These are phyloP conservation scores for Cryptocheilus praepositus DNA, from an alignment of 2,888 invertebrate genomes.

Conservation along the genomic window DNA sequence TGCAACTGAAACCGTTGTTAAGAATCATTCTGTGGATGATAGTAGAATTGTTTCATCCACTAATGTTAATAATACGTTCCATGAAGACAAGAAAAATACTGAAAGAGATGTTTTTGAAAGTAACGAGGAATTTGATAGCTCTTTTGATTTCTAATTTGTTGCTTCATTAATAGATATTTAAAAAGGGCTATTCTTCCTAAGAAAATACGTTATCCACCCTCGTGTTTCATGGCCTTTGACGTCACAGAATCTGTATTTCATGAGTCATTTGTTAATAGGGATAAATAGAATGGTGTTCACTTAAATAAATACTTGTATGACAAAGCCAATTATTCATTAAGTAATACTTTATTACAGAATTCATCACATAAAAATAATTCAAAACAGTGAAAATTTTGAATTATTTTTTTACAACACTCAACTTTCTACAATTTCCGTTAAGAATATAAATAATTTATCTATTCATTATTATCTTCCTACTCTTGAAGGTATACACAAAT, in stretches of 20 bases:
- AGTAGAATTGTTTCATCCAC: too few species aligned
- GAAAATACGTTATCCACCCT: conserved; percentile 15
- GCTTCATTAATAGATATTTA: background rate
- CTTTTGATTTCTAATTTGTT: background rate
- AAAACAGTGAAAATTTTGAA: conserved; percentile 22
- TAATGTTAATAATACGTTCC: too few species aligned
- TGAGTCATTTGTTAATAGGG: background rate
- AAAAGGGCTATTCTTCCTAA: background rate
- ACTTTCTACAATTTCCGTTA: conserved; percentile 27
- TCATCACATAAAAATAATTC: conserved; percentile 33
- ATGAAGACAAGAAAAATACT: too few species aligned
- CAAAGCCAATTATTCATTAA: conserved; percentile 16
- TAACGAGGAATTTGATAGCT: background rate
- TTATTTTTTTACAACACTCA: conserved; percentile 27
- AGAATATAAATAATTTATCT: conserved; percentile 32
- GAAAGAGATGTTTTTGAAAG: conserved; percentile 4
- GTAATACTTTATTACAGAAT: conserved; percentile 38
- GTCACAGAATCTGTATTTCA: background rate
- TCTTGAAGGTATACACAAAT: conserved; percentile 8
- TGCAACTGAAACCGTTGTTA: too few species aligned
- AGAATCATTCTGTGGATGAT: too few species aligned
- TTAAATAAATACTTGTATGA: conserved; percentile 15
- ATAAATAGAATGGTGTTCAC: conserved; percentile 14
- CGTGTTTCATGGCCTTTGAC: too few species aligned
- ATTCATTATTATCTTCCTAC: conserved; percentile 21